Conservation (phyloP, 2,797 vertebrate genomes). For the Pangasius djambal region DNA sequence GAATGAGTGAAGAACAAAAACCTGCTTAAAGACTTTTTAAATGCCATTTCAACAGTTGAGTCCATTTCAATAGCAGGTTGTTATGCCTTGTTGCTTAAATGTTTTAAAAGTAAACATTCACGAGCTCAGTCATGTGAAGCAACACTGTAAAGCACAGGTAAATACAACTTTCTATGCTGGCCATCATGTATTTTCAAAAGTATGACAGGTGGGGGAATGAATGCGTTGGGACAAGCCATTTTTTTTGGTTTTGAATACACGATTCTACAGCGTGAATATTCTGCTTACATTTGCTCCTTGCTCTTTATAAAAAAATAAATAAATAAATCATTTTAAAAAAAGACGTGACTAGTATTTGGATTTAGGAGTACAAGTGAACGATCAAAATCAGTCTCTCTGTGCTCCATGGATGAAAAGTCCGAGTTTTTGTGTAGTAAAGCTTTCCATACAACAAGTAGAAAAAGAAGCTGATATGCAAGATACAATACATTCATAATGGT, state of each 20-base stretch:
- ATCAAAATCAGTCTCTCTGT: neutral
- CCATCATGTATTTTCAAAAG: neutral
- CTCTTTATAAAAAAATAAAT: neutral
- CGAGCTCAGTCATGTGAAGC: neutral
- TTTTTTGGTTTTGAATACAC: too few species aligned
- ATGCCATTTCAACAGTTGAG: neutral
- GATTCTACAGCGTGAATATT: neutral
- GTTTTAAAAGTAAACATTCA: conserved; percentile 25
- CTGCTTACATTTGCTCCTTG: too few species aligned
- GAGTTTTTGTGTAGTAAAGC: neutral
- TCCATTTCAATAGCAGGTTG: conserved; percentile 3
- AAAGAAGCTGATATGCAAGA: neutral
- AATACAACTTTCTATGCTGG: neutral
- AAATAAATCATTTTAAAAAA: neutral
- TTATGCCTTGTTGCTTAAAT: conserved; percentile 24
- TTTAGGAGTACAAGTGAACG: neutral
- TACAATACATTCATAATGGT: neutral
- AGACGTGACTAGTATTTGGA: neutral
- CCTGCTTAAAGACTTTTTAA: neutral
- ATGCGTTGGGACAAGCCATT: neutral
- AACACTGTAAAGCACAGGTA: conserved; percentile 10
- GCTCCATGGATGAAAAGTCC: neutral
- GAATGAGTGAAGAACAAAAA: neutral
- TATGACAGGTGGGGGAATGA: neutral
- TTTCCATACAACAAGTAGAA: neutral